Evolutionary conservation across 1,140 invertebrate species (phyloP).

Genomic region (Drosophila kikkawai): DNA sequence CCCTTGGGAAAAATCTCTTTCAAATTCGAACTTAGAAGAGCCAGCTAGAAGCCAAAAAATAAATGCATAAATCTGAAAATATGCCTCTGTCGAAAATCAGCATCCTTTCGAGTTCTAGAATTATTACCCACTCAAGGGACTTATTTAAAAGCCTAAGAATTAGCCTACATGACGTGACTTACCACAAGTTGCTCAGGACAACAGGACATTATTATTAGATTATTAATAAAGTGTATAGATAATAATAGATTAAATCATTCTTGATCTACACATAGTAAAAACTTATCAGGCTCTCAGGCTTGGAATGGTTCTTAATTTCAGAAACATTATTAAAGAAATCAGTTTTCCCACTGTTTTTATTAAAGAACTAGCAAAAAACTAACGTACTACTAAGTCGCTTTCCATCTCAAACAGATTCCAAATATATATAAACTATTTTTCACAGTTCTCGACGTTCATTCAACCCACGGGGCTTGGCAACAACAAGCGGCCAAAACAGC

Average conservation of each 20-base stretch:
- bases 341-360: no score
- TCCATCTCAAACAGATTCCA: neutral
- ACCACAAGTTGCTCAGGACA: no score
- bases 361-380: neutral
- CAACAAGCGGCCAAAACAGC: slow-evolving; percentile 46
- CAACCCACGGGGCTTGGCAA: slow-evolving; percentile 50
- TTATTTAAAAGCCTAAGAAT: neutral
- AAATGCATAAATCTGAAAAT: slow-evolving; percentile 11
- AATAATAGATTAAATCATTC: neutral
- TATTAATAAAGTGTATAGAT: neutral
- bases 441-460: slow-evolving; percentile 40
- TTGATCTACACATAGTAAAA: neutral
- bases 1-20: neutral
- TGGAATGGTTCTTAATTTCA: no score
- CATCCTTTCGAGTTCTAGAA: neutral
- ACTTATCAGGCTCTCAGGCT: no score
- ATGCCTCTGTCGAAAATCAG: neutral
- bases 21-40: neutral
- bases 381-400: neutral
- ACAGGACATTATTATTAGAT: neutral
- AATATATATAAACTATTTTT: slow-evolving; percentile 15
- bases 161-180: neutral
- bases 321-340: no score
- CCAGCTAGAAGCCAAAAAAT: neutral
- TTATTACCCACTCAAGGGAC: neutral